Base-by-base conservation (phyloP, 2,113 vertebrate genomes). In the Empidonax traillii region DNA sequence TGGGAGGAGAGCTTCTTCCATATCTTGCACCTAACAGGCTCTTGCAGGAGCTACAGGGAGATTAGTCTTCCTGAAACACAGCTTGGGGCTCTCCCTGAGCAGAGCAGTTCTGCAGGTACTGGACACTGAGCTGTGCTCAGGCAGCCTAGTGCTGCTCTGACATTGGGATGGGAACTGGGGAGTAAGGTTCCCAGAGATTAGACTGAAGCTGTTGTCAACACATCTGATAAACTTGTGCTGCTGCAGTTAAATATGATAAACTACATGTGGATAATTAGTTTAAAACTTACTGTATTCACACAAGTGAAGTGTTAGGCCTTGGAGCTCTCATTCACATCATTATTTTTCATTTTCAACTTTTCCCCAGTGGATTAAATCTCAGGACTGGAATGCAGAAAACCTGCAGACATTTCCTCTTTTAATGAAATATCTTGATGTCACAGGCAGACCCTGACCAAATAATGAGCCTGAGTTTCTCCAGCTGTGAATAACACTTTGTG, bases 131-230 rank as follows among this genome's bases (percentile, higher is more conserved):
- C n/a, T 82, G 10, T 31, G 52, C 72, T 20, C 22, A 17, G 61
- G 1, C 28, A 77, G 35, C 8, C 17, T 8, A 5, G 8, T 15
- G 33, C 59, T 73, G 39, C 68, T 39, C 63, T 37, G 59, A 10
- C 1, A 0, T 1, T 14, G 30, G 33, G 33, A 49, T 0, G 2
- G 20, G 53, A 80, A 33, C 4, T 35, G 39, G 22, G 53, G 63
- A 71, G 35, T 22, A 14, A 86, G 21, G 10, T 85, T 77, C 62
- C 15, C 59, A 23, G 46, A 85, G 56, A 41, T 41, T 16, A 65
- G 58, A 17, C 46, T 21, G 63, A 51, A 83, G 41, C 28, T 83
- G 19, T 15, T 65, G 47, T 75, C 10, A 19, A 12, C 51, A 39
- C 9, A 27, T 67, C 44, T 37, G 58, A 72, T 47, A 89, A 91